These are phyloP conservation scores for Silurus lanzhouensis DNA, from an alignment of 2,797 vertebrate genomes.

Conservation along the genomic window DNA sequence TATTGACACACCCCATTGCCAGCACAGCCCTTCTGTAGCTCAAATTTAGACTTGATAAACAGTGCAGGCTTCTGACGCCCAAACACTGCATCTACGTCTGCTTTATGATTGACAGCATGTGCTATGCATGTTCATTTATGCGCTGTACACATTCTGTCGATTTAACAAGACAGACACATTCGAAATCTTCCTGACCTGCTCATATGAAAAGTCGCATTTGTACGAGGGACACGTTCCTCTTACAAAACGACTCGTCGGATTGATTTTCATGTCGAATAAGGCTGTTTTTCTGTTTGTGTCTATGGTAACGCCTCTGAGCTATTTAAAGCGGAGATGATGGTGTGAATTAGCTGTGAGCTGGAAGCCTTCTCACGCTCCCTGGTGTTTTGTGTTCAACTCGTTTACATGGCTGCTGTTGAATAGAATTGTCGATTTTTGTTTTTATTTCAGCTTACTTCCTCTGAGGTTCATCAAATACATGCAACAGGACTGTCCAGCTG, in stretches of 20 bases:
- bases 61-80: not conserved
- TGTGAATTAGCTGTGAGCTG: conserved; percentile 32
- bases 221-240: no score
- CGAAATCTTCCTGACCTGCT: not conserved
- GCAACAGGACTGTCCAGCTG: not conserved
- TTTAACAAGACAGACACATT: not conserved
- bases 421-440: not conserved
- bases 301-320: conserved; percentile 27
- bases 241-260: not conserved
- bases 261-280: not conserved
- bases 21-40: not conserved
- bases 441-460: not conserved
- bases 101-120: not conserved
- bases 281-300: conserved; percentile 20
- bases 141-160: not conserved
- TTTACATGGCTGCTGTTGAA: conserved; percentile 8
- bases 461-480: not conserved
- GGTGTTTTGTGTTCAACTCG: conserved; percentile 11
- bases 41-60: not conserved
- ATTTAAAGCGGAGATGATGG: conserved; percentile 32
- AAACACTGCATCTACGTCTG: not conserved
- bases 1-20: not conserved
- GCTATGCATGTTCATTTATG: not conserved
- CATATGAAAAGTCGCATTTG: not conserved
- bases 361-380: conserved; percentile 26